Base-by-base conservation (phyloP, 2,797 vertebrate genomes). In the Coccyzus lansbergi region DNA sequence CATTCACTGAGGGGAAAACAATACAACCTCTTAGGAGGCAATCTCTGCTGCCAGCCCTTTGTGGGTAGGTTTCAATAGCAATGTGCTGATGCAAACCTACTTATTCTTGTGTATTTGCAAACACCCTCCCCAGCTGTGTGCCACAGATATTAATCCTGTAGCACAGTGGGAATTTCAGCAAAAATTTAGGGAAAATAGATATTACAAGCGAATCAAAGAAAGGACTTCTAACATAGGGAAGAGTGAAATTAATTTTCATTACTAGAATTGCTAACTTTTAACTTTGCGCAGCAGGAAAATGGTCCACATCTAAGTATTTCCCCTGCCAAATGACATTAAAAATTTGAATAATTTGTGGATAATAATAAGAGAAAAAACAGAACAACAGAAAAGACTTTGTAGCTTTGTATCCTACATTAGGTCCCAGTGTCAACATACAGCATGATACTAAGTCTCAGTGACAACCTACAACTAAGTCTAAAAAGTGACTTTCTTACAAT, bases 11-110 rank as follows among this genome's bases (percentile, higher is more conserved):
- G 67, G 29, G 63, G 74, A 90, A 91, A 84, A 94, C 83, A 95
- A 85, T 48, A 9, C 59, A 90, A 24, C 56, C 59, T 91, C 70
- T 88, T 79, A 88, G 88, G 86, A 93, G 77, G 52, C 34, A 49
- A 58, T 17, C 49, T 85, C 48, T 75, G 72, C 72, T 91, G 82
- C 82, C 95, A 96, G 69, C 36, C 24, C 51, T 75, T n/a, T 31
- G 40, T 81, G 94, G 74, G 82, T 85, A 86, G 76, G 36, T 91
- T 96, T 92, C 82, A 85, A 12, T 7, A 80, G 78, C 24, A 67
- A 75, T 88, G 90, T 79, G 67, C 77, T 92, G 77, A 44, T 77
- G 52, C 11, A 7, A 84, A 71, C 52, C 89, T 92, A 36, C 29
- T 87, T 34, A 20, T 67, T 86, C 69, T 69, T 75, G 36, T 83